Base-by-base conservation (phyloP, 2,888 invertebrate genomes). In the Rugalucina vietnamica region DNA sequence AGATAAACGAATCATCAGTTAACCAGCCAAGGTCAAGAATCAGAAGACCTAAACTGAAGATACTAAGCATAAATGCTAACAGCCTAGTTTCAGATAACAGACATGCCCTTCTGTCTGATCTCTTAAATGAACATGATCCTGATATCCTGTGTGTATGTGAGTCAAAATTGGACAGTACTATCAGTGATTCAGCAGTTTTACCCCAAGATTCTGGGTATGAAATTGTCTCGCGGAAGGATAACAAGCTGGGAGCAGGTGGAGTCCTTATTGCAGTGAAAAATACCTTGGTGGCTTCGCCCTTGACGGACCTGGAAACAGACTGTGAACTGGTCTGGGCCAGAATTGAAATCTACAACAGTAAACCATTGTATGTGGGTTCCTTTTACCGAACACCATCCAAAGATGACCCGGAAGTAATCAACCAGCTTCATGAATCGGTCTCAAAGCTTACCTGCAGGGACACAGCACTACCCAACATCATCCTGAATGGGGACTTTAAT, bases 401-500 rank as follows among this genome's bases (percentile, higher is more conserved):
- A 54, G 75, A 80, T 49, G 36, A 70, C 54, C 39, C 70, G 24
- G 24, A 65, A 57, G 70, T 50, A 18, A 65, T 80, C 5, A 32
- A 75, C 27, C 39, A n/a, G 24, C 76, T 71, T 4, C 71, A 76
- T 54, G 81, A 76, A 37, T 76, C 80, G 24, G 37, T 75, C 54
- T 71, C 75, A 43, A 75, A 80, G 69, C 36, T 75, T n/a, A 75
- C 75, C 54, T 21, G 54, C 21, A 54, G n/a, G n/a, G 54, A 34
- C 29, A 27, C 37, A 0, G 43, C 34, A 34, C 37, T 80, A 18
- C 77, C 80, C 27, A 81, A 84, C 39, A 76, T 84, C 39, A 32
- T 81, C 1, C n/a, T 81, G 1, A 78, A 81, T 39, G 80, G 80
- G 12, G 82, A 78, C 43, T 82, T 82, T 27, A 78, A 77, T 69